Evolutionary conservation across 2,888 invertebrate genomes (phyloP), one percentile per base, ranked within the genome.

Genomic region (Drosophila engyochracea): DNA sequence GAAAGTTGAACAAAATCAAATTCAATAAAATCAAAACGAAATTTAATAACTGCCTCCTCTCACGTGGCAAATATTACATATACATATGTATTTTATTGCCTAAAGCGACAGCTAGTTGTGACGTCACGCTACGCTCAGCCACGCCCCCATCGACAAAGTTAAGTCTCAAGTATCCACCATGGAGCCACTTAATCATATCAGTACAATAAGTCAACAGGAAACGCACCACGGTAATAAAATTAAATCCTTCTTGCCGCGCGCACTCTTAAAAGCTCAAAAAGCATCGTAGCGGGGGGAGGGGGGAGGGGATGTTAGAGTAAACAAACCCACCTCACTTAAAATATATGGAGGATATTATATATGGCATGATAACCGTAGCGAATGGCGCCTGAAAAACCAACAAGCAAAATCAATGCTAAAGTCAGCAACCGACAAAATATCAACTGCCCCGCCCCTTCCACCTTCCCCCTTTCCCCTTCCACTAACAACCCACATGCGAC

Each of bases 181-280:
- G 65, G 65, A 85, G 70, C 70, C 88, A 88, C 83, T 90, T 86
- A 88, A 86, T 86, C 86, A 86, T 90, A 88, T 90, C 84, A 88
- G 76, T 83, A 81, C 83, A 89, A 89, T 90, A 90, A 87, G 90
- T 89, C 89, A 86, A 80, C 78, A 78, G 74, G 63, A 78, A 70
- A 66, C 70, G 76, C 68, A 73, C 58, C 60, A 74, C 68, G 90
- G 82, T 84, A 86, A 87, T 87, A 86, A 90, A 87, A 87, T 90
- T 82, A 90, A 87, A 89, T 87, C 90, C 90, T 90, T 89, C 90
- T 90, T 89, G 90, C 85, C 81, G 74, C 67, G 75, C 76, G 69
- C 78, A 64, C 55, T 66, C 55, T 28, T 10, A 28, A 66, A 47
- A 72, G 28, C 54, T 28, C 16, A 31, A 33, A 33, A 22, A 37